Conservation (phyloP, 2,113 vertebrate species). For the Ciconia maguari region DNA sequence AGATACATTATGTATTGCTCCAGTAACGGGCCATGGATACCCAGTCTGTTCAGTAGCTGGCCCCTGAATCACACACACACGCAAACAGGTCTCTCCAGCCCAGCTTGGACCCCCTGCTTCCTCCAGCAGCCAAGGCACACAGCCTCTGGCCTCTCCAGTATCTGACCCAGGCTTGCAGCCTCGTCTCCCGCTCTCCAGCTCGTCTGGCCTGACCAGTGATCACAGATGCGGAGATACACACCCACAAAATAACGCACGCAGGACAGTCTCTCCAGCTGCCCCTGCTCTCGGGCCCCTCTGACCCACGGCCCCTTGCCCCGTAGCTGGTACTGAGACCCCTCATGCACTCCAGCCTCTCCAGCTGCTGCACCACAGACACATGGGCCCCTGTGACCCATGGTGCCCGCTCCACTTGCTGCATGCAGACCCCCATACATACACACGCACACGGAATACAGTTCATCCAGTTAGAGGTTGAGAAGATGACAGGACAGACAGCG, state of each 20-base stretch:
- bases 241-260: not conserved
- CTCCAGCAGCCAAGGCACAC: not conserved
- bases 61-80: not conserved
- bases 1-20: not conserved
- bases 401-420: not conserved
- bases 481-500: not conserved
- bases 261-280: not conserved
- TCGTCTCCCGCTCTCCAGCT: not conserved
- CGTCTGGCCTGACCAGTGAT: not conserved
- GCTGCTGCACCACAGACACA: not conserved
- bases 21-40: not conserved
- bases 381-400: no score
- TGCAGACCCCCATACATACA: not conserved
- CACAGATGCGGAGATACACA: not conserved
- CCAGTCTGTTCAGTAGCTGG: not conserved
- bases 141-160: not conserved
- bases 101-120: not conserved
- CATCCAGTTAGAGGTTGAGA: not conserved
- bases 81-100: not conserved
- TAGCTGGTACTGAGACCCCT: not conserved
- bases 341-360: not conserved
- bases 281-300: accelerated
- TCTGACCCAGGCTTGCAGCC: not conserved
- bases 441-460: not conserved
- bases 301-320: accelerated